A percentile compares a stretch with the other conserved stretches of the same genome.
These are phyloP conservation scores for Caenorhabditis sulstoni DNA, from an alignment of 2,888 invertebrate species.

Conservation along the genomic window DNA sequence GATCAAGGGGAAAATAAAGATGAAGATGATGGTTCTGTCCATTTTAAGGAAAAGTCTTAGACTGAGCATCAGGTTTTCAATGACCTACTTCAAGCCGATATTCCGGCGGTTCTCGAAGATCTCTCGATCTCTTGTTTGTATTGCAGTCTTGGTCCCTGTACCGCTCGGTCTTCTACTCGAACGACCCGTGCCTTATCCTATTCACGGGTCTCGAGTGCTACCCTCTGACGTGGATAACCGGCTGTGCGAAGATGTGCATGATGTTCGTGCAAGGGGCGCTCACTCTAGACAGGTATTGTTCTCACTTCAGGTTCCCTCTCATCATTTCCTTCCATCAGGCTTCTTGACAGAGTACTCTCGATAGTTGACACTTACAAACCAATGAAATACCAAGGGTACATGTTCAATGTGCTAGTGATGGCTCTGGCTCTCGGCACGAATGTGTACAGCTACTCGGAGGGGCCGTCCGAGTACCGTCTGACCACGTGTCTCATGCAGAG, in stretches of 20 bases:
- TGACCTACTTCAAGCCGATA: too few species aligned
- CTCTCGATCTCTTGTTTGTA: neutral
- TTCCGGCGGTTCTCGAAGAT: too few species aligned
- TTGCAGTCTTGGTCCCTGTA: constrained; percentile 48
- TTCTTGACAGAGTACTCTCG: constrained; percentile 26
- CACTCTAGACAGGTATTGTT: constrained; percentile 31
- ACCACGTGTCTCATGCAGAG: constrained; percentile 30
- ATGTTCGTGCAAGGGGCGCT: constrained; percentile 28
- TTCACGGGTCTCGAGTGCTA: constrained; percentile 36
- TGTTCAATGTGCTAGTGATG: constrained; percentile 18
- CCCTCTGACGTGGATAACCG: constrained; percentile 34
- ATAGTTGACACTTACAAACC: constrained; percentile 4
- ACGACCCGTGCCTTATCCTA: constrained; percentile 2
- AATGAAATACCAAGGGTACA: constrained; percentile 6
- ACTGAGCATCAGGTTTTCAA: too few species aligned
- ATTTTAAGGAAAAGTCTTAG: too few species aligned
- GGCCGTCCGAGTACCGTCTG: constrained; percentile 10
- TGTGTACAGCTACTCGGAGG: constrained; percentile 33
- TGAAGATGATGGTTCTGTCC: too few species aligned
- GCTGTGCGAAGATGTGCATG: constrained; percentile 33
- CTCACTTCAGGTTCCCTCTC: neutral
- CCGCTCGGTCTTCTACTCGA: constrained; percentile 31
- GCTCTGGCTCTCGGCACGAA: constrained; percentile 1
- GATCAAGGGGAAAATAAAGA: too few species aligned
- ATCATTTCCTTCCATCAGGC: constrained; percentile 4